Base-by-base conservation (phyloP, 1,140 invertebrate genomes). In the Neodiprion lecontei region DNA sequence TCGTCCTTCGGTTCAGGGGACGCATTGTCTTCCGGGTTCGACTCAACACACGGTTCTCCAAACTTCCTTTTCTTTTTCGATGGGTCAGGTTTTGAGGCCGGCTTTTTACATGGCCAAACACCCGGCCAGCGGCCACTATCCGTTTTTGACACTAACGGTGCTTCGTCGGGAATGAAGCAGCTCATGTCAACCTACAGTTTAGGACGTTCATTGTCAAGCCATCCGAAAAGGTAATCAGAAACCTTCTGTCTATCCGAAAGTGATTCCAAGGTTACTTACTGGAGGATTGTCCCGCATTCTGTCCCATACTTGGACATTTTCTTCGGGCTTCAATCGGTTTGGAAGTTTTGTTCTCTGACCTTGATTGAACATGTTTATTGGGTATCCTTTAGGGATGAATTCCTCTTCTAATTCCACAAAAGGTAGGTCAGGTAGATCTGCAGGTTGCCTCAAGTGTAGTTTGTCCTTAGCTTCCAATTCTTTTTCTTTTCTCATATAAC, bases 301-400 rank as follows among this genome's bases (percentile, higher is more conserved):
- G 9, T 17, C 72, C 83, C 83, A 85, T 10, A 85, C 77, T 69
- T 77, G 75, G 11, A 77, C 79, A 73, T 76, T 78, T 23, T 77
- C 75, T 17, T 68, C 48, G 47, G 49, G 72, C 73, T 79, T 77
- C 17, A 69, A 10, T 17, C 72, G 75, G 40, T 79, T 68, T 9
- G 81, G 76, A 49, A 79, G 70, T 47, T 72, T 48, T 12, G 69
- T 23, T 23, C 67, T 23, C 28, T 49, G 70, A 10, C 53, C 68
- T 0, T 78, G 21, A 71, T 81, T 81, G 49, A 85, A 82, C 40
- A 73, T 76, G 70, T 75, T 78, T 28, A 81, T 65, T 7, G 82
- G 79, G 48, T 82, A 73, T 61, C 76, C 82, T n/a, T 74, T 74
- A 1, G 77, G 11, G 21, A 47, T 1, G 23, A 77, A 53, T 48